Evolutionary conservation across 2,888 invertebrate species (phyloP).

Genomic region (Epiblema foenella): DNA sequence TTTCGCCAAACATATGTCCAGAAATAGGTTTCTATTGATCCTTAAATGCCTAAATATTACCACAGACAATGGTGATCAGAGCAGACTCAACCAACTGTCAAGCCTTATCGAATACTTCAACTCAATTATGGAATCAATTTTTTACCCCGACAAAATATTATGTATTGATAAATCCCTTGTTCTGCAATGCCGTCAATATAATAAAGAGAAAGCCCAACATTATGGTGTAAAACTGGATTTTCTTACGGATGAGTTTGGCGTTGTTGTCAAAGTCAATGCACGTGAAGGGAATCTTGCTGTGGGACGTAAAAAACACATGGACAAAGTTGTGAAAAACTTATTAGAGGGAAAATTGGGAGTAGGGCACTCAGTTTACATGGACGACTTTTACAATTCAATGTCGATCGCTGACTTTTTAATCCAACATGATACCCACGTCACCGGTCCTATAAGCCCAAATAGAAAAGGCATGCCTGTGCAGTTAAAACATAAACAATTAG

Average conservation of each 20-base stretch:
- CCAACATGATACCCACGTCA: constrained; percentile 2
- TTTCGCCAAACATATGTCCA: constrained; percentile 6
- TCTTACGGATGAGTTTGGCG: background rate
- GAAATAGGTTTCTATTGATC: constrained; percentile 11
- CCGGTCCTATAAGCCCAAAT: constrained; percentile 14
- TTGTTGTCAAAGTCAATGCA: background rate
- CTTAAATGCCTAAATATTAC: background rate
- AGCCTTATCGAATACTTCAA: constrained; percentile 7
- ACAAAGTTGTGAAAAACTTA: background rate
- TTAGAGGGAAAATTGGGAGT: background rate
- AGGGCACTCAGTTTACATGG: constrained; percentile 18
- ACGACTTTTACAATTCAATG: constrained; percentile 9
- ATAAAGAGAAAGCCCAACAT: background rate
- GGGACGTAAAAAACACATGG: constrained; percentile 6
- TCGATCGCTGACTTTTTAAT: background rate
- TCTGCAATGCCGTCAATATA: constrained; percentile 2
- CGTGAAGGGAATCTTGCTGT: background rate
- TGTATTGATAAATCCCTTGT: background rate
- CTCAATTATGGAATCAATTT: background rate
- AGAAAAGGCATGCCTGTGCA: constrained; percentile 3
- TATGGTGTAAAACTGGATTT: background rate
- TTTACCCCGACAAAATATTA: background rate
- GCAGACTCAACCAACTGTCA: background rate
- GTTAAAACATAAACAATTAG: constrained; percentile 18
- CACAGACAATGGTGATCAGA: background rate